Conservation (phyloP, 2,113 vertebrate species). For the Chionis minor region DNA sequence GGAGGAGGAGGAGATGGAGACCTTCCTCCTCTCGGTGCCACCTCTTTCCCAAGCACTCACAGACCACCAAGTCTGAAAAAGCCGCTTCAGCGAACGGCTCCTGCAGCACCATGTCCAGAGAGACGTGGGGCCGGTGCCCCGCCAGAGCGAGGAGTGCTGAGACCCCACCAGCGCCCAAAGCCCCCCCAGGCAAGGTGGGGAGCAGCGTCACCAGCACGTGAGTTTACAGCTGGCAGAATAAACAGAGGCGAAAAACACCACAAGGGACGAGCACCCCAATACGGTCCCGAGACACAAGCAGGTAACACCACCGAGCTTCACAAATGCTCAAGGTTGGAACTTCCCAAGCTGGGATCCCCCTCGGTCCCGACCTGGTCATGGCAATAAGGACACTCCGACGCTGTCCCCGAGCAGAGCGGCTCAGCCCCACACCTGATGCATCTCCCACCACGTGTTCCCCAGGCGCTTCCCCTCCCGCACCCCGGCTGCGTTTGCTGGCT, state of each 20-base stretch:
- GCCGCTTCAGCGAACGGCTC: accelerated
- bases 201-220: accelerated
- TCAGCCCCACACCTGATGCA: background rate
- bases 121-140: background rate
- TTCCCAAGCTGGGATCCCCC: background rate
- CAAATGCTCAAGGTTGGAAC: accelerated
- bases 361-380: accelerated
- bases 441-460: background rate
- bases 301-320: accelerated
- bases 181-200: background rate
- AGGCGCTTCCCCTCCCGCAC: background rate
- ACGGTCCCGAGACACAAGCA: accelerated
- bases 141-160: background rate
- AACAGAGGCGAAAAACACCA: background rate
- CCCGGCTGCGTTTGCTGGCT: accelerated
- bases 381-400: background rate
- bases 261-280: background rate
- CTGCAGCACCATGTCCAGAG: background rate
- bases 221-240: background rate
- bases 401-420: background rate
- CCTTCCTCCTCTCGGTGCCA: background rate
- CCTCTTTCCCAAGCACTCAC: background rate
- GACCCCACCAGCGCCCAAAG: background rate
- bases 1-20: background rate
- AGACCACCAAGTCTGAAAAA: background rate